Evolutionary conservation across 30 jellyfish, hydroid and myxozoan genomes (phyloP).

Genomic region (Chrysaora quinquecirrha): DNA sequence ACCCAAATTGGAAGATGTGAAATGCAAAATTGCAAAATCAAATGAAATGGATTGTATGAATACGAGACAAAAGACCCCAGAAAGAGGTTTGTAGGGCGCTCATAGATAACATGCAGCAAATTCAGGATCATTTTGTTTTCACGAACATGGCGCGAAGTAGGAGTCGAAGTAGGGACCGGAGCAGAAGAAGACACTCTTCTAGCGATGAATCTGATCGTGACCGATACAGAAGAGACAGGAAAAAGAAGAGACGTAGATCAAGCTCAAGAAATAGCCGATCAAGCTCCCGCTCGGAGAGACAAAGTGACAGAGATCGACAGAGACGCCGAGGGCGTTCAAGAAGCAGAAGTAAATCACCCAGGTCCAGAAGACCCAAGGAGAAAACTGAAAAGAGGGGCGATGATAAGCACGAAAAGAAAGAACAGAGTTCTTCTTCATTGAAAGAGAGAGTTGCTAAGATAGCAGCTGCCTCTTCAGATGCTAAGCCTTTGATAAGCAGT

Average conservation of each 20-base stretch:
- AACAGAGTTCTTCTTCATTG: not conserved
- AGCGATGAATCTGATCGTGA: constrained; percentile 70
- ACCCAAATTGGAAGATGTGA: too few relatives aligned
- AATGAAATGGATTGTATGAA: too few relatives aligned
- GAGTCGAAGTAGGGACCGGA: constrained; percentile 61
- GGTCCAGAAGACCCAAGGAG: not conserved
- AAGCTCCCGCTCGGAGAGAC: constrained; percentile 62
- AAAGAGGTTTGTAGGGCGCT: too few relatives aligned
- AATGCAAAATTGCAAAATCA: too few relatives aligned
- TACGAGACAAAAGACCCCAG: too few relatives aligned
- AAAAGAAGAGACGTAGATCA: constrained; percentile 52
- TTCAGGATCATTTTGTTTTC: too few relatives aligned
- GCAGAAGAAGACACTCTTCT: constrained; percentile 50
- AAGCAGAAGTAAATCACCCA: constrained; percentile 56
- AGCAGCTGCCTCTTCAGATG: not conserved
- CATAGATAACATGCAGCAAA: too few relatives aligned
- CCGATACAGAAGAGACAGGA: constrained; percentile 31
- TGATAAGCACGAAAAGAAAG: not conserved
- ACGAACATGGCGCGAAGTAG: constrained; percentile 75
- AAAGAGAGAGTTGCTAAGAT: constrained; percentile 32
- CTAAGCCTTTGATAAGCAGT: not conserved
- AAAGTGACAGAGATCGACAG: constrained; percentile 8
- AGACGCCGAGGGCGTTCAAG: constrained; percentile 47
- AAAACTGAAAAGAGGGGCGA: constrained; percentile 12
- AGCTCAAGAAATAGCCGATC: constrained; percentile 44